A percentile compares a stretch with the other conserved stretches of the same genome.
These are phyloP conservation scores for Hypomecis punctinalis DNA, from an alignment of 2,888 invertebrate species.

Conservation along the genomic window DNA sequence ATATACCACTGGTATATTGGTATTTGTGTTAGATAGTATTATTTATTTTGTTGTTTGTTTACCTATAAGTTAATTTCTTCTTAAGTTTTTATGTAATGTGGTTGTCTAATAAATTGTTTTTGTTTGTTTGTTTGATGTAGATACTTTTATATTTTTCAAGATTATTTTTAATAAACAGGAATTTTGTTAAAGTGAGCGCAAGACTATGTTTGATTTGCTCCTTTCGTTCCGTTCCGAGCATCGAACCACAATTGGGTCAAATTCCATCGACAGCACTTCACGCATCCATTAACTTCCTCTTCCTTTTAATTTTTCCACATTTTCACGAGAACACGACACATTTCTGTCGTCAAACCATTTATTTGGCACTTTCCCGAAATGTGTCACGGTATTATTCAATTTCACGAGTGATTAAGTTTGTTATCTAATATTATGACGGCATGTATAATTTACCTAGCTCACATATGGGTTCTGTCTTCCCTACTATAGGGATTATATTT, in stretches of 20 bases:
- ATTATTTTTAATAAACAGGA: background rate
- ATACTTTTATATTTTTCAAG: no score
- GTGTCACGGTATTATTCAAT: constrained; percentile 68
- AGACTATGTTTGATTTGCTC: constrained; percentile 14
- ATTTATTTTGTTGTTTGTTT: no score
- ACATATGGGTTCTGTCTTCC: background rate
- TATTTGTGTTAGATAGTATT: no score
- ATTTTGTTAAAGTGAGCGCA: background rate
- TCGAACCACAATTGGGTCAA: constrained; percentile 67
- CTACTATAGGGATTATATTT: constrained; percentile 6
- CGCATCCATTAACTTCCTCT: constrained; percentile 65
- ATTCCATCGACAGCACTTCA: constrained; percentile 60
- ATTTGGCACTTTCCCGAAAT: constrained; percentile 56
- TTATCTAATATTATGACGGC: constrained; percentile 54
- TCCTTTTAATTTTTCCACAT: constrained; percentile 54
- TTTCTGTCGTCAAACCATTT: constrained; percentile 64
- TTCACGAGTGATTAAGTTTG: constrained; percentile 61
- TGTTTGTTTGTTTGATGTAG: background rate
- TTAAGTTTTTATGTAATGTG: no score
- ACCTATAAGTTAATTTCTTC: no score
- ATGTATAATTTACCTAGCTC: constrained; percentile 21
- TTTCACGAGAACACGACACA: constrained; percentile 59
- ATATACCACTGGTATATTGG: no score
- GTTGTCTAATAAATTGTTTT: background rate
- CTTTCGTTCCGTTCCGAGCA: constrained; percentile 46